These are phyloP conservation scores for Sebastes trivittatus DNA, from an alignment of 2,797 vertebrate species.

Conservation along the genomic window DNA sequence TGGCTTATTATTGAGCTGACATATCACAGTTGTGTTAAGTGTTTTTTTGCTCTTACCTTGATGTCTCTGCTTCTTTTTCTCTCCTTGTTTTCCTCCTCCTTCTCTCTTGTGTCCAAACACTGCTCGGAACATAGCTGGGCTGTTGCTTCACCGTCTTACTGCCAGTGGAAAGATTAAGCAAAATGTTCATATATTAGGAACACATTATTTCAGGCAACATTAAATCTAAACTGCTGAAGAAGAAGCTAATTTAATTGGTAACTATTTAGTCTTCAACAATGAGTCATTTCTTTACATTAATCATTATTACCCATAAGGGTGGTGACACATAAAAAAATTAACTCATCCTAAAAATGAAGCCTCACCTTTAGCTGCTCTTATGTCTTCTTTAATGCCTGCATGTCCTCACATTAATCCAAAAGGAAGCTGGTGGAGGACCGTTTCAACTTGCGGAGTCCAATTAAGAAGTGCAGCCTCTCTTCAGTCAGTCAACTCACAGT, in stretches of 20 bases:
- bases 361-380: constrained; percentile 52
- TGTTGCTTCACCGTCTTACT: constrained; percentile 20
- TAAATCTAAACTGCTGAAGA: not conserved
- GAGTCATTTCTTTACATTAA: not conserved
- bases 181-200: constrained; percentile 11
- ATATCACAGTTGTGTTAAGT: not conserved
- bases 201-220: constrained; percentile 31
- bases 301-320: not conserved
- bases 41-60: constrained; percentile 57
- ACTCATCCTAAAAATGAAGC: not conserved
- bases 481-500: constrained; percentile 32
- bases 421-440: constrained; percentile 7
- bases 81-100: constrained; percentile 58
- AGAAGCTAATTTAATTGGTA: not conserved
- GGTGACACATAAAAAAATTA: not conserved
- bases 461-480: constrained; percentile 45
- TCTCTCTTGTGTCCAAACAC: constrained; percentile 76
- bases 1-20: not conserved
- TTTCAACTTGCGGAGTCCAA: constrained; percentile 41
- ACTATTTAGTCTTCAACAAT: not conserved
- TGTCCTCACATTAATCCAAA: constrained; percentile 42
- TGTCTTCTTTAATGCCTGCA: constrained; percentile 19
- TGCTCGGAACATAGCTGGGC: constrained; percentile 70
- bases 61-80: constrained; percentile 52
- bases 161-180: constrained; percentile 18